Evolutionary conservation across 1,140 invertebrate species (phyloP).

Genomic region (Dreissena rostriformis): DNA sequence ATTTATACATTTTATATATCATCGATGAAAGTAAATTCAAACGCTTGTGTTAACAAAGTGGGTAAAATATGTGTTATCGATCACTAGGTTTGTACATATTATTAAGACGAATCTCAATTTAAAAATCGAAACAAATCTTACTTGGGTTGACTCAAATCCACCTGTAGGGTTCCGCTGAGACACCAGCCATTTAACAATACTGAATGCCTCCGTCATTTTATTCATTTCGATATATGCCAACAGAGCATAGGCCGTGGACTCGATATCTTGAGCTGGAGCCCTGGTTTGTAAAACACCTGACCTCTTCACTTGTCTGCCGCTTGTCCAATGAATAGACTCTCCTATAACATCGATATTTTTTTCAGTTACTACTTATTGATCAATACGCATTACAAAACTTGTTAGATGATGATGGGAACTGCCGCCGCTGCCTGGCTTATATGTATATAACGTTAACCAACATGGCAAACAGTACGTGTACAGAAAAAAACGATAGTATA

Average conservation of each 20-base stretch:
- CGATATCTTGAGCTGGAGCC: constrained; percentile 86
- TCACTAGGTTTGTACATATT: background rate
- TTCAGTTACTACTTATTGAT: too few species aligned
- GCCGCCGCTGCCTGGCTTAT: too few species aligned
- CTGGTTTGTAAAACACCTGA: background rate
- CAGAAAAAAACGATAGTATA: too few species aligned
- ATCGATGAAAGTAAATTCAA: background rate
- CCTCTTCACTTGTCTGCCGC: background rate
- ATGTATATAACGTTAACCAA: too few species aligned
- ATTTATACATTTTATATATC: background rate
- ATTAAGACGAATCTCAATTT: background rate
- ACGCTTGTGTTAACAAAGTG: background rate
- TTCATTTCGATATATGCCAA: constrained; percentile 83
- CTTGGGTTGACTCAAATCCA: constrained; percentile 89
- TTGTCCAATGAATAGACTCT: too few species aligned
- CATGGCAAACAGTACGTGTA: too few species aligned
- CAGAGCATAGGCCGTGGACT: constrained; percentile 92
- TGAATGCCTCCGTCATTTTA: constrained; percentile 52
- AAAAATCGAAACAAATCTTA: constrained; percentile 21
- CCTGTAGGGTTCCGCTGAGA: constrained; percentile 88
- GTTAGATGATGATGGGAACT: too few species aligned
- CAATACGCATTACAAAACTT: too few species aligned
- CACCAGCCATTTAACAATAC: constrained; percentile 90
- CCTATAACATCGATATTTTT: too few species aligned
- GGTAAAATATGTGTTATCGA: background rate